Base-by-base conservation (phyloP, 2,113 vertebrate genomes). In the Alethe diademata region DNA sequence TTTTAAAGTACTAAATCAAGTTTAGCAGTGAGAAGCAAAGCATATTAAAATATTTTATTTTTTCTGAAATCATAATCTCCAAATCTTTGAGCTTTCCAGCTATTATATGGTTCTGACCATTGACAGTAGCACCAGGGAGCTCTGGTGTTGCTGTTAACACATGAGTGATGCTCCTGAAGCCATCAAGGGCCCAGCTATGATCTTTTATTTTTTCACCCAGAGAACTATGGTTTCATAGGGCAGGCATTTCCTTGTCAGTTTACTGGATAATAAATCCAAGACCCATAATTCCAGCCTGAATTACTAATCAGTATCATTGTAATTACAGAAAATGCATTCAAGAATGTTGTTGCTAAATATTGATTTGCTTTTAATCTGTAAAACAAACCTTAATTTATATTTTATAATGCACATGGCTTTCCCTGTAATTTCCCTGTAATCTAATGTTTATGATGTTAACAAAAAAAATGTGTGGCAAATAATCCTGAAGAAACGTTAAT, bases 291-390 rank as follows among this genome's bases (percentile, higher is more conserved):
- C 45, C 58, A 85, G 19, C 50, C 66, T 73, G 50, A 94, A 72
- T 87, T 81, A 50, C 38, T 85, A 81, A 85, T 82, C 33, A 66
- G 48, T 42, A 22, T 79, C 45, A 26, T 19, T 66, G 23, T 69
- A 90, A 79, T 79, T 67, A 72, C 19, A 78, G 89, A 92, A 87
- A 87, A 50, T 35, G 56, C 61, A 91, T 78, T 65, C 7, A 12
- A 74, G n/a, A 56, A 56, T 84, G 33, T 50, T 87, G 42, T 53
- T 87, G 50, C 42, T 92, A 78, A 84, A 88, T 74, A 78, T 61
- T 89, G 36, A 65, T 92, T 85, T 74, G 48, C 35, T 92, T 95
- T 91, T 85, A 65, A 75, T 92, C 51, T 75, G 20, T 62, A 58
- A 75, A 81, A 28, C 50, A 54, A 61, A 47, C 25, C 20, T 78